Base-by-base conservation (phyloP, 1,140 invertebrate species). In the Drosophila sechellia region DNA sequence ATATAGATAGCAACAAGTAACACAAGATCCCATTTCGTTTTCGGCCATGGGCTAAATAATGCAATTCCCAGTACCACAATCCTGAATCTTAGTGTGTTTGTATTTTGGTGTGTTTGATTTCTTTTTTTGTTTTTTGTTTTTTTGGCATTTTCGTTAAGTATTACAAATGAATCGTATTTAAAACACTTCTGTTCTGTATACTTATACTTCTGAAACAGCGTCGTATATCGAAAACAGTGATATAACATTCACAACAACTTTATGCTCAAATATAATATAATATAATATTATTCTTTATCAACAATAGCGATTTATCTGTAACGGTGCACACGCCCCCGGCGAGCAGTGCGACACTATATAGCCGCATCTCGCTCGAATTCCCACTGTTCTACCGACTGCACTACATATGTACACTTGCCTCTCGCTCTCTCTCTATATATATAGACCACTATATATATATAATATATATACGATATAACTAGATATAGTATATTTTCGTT, bases 1-100 rank as follows among this genome's bases (percentile, higher is more conserved):
- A 85, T 84, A 84, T 77, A 84, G 81, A 85, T 85, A 85, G 81
- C 81, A 85, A 85, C 81, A 85, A 85, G 69, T 86, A 87, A 85
- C 81, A 78, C 74, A 81, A 81, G 75, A 68, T 46, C 66, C 73
- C 61, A 55, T 49, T 72, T 66, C 13, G 37, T 39, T 17, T 48
- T 43, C 15, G 35, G 35, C 35, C 64, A 35, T 31, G 42, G 42
- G 42, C 53, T 46, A 70, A 70, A 72, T 53, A 71, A 71, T 71
- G 40, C 46, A 53, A 59, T 46, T 69, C 54, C 39, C 39, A 3
- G 22, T 12, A 27, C 64, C 46, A 53, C 50, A 46, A 56, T 56
- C 50, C 48, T 27, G 15, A 50, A 54, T 48, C 43, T 37, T 46
- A 45, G 56, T 46, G 12, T 45, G 12, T 59, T 15, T 45, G 31